phyloP scores from a whole-genome alignment of 2,113 vertebrate species.

The Nettapus auritus region DNA sequence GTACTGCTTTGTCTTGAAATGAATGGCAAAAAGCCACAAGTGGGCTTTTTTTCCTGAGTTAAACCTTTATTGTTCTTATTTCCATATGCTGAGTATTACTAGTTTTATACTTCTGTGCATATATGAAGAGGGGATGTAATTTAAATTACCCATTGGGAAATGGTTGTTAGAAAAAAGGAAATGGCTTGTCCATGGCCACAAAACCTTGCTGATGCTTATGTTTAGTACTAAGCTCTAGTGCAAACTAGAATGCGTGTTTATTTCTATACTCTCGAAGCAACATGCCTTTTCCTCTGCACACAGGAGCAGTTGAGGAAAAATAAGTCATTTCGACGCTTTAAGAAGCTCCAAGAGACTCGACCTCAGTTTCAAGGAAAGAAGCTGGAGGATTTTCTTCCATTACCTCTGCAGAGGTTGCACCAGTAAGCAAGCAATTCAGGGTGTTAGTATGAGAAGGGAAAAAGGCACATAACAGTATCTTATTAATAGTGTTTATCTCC shows the following conservation, averaged over 20 bases:
- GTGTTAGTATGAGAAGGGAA: neutral
- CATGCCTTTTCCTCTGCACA: neutral
- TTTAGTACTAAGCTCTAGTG: neutral
- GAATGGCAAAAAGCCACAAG: neutral
- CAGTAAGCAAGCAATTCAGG: constrained; percentile 80
- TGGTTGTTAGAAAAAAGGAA: neutral
- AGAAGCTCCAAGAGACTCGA: constrained; percentile 90
- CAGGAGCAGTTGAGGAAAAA: constrained; percentile 89
- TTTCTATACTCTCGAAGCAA: neutral
- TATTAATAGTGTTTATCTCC: neutral
- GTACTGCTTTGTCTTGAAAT: neutral
- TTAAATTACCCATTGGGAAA: neutral
- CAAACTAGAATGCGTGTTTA: neutral
- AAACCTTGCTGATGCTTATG: neutral
- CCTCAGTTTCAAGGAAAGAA: constrained; percentile 82
- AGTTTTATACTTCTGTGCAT: neutral
- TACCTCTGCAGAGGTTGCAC: constrained; percentile 85
- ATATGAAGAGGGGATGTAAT: fast-evolving
- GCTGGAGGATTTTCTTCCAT: constrained; percentile 88
- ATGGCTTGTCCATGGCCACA: neutral
- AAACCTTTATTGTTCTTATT: neutral
- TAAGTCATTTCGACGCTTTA: constrained; percentile 87
- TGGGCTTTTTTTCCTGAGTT: neutral
- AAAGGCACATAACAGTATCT: neutral
- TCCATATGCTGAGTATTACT: neutral